Conservation (phyloP, 2,888 invertebrate species). For the Halictus ligatus region DNA sequence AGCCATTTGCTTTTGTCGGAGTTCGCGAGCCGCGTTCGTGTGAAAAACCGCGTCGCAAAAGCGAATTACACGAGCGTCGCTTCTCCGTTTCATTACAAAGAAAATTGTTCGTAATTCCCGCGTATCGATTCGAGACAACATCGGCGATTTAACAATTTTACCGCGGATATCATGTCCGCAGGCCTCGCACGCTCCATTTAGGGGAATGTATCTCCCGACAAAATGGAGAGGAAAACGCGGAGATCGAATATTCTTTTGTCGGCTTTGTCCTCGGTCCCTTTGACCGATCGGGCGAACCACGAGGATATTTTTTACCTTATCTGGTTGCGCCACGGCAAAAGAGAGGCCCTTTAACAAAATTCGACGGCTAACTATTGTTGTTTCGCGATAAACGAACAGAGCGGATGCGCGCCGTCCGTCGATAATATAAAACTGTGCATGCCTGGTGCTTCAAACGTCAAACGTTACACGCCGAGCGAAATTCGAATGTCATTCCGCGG, state of each 20-base stretch:
- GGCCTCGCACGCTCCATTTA: slow-evolving; percentile 17
- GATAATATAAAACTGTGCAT: neutral
- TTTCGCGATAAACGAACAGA: slow-evolving; percentile 35
- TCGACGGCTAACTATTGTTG: slow-evolving; percentile 15
- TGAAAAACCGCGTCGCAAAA: neutral
- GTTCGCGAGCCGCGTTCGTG: neutral
- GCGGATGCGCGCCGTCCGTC: slow-evolving; percentile 15
- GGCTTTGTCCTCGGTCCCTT: slow-evolving; percentile 35
- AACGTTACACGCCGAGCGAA: slow-evolving; percentile 9
- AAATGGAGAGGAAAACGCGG: slow-evolving; percentile 20
- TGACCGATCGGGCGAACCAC: slow-evolving; percentile 31
- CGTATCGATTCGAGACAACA: neutral
- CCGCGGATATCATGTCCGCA: neutral
- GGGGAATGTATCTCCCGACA: slow-evolving; percentile 18
- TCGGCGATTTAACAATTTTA: slow-evolving; percentile 4
- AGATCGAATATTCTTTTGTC: slow-evolving; percentile 47
- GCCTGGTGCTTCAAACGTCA: slow-evolving; percentile 18
- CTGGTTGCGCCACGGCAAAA: slow-evolving; percentile 11
- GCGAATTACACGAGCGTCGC: neutral
- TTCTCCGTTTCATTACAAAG: neutral
- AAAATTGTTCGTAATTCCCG: neutral
- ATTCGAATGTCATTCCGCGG: neutral
- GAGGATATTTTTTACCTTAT: slow-evolving; percentile 43
- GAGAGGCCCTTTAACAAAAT: neutral
- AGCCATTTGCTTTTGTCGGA: neutral